Percentiles rank a stretch among this genome's conserved stretches.
Conservation (phyloP, 2,888 invertebrate genomes). For the Heliconius ismenius region DNA sequence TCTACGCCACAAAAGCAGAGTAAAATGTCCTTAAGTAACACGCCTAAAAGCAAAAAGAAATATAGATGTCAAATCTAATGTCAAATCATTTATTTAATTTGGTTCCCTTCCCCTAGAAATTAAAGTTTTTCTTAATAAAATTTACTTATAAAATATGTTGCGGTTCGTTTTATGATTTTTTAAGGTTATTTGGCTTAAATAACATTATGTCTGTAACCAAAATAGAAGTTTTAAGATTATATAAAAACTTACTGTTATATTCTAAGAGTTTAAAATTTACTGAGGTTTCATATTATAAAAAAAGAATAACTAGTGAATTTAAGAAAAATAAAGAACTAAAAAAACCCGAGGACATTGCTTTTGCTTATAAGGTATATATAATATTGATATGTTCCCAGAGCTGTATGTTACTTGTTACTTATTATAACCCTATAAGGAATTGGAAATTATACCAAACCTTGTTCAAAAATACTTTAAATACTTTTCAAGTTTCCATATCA, state of each 20-base stretch:
- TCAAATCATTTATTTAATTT: neutral
- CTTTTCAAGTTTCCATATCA: no score
- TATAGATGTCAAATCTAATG: neutral
- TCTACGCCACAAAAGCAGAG: neutral
- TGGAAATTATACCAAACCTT: no score
- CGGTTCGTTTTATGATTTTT: neutral
- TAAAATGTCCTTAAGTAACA: neutral
- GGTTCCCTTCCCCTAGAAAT: neutral
- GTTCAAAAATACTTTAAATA: no score
- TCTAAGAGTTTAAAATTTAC: slow-evolving; percentile 89
- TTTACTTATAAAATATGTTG: neutral
- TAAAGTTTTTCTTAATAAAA: neutral
- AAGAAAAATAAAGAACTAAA: slow-evolving; percentile 83
- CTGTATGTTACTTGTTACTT: neutral
- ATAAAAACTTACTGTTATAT: slow-evolving; percentile 90
- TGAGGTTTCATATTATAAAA: slow-evolving; percentile 87
- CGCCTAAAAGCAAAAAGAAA: neutral
- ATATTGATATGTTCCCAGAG: neutral
- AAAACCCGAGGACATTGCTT: slow-evolving; percentile 60
- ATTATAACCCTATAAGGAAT: no score
- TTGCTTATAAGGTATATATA: slow-evolving; percentile 64
- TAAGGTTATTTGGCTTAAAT: neutral
- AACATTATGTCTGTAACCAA: slow-evolving; percentile 58
- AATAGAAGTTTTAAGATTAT: slow-evolving; percentile 85
- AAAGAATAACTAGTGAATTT: slow-evolving; percentile 88